Evolutionary conservation across 1,140 invertebrate genomes (phyloP), one percentile per base, ranked within the genome.

Genomic region (Brachionus paranguensis): DNA sequence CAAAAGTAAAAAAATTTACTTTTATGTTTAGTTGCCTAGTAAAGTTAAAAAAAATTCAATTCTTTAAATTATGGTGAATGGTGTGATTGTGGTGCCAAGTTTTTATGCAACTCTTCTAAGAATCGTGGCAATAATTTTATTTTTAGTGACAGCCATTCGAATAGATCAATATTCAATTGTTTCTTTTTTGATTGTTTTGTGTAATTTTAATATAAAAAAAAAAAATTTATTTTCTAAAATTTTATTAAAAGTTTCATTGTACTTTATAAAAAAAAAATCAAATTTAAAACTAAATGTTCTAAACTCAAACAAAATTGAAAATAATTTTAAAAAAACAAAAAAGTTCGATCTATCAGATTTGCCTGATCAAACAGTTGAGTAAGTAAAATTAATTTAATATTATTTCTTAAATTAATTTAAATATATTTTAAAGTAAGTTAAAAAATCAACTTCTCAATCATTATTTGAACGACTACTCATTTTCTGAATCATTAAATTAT

Each of bases 401-500:
- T 17, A 45, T 45, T 74, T 43, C n/a, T 43, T 14, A 74, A 74
- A 17, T 20, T 8, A 3, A 74, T 17, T 74, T 37, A 20, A 72
- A 33, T 20, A 10, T 27, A 7, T 17, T 14, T 79, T 55, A 24
- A 37, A 81, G 78, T 20, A 64, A 81, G 41, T 55, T 81, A 6
- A 83, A 83, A 83, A 20, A 70, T 55, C 37, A 68, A 53, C 20
- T 83, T 12, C 45, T 68, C 37, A 41, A 68, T 29, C 64, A 70
- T 47, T 68, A 70, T 72, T 12, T 60, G 11, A 10, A n/a, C 33
- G 64, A 68, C 20, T 68, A 45, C 70, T 68, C 60, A n/a, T 33
- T 3, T 17, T 68, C 45, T 17, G 24, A 37, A 6, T 43, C 12
- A 70, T 11, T 88, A 3, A 68, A 86, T 12, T 83, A 81, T 33